Conservation (phyloP, 2,797 vertebrate species). For the Leontopithecus rosalia region DNA sequence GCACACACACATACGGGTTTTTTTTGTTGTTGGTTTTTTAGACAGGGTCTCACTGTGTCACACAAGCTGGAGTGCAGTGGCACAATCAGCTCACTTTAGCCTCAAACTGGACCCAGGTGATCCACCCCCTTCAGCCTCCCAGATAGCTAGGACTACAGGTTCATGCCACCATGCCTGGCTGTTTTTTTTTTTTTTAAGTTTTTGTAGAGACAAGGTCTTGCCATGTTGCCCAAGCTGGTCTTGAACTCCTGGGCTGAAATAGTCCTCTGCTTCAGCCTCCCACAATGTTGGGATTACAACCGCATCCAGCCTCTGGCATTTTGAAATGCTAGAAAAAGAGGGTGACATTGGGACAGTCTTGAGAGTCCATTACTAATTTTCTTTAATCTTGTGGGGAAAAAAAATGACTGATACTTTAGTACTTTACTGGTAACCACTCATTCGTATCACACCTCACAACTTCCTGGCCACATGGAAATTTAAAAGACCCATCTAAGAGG, state of each 20-base stretch:
- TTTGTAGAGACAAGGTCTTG: background rate
- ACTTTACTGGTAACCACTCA: background rate
- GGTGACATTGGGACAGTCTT: background rate
- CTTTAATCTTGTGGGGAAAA: background rate
- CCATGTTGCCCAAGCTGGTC: background rate
- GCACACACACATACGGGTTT: too few species aligned
- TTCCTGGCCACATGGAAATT: background rate
- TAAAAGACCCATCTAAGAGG: background rate
- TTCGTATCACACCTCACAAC: background rate
- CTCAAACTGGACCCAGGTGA: background rate
- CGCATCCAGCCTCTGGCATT: background rate
- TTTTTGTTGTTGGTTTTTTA: background rate
- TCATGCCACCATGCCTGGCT: background rate
- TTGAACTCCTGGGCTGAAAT: background rate
- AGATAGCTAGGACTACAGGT: background rate
- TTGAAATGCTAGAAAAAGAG: background rate
- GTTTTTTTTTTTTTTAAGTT: background rate
- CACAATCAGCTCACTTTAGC: background rate
- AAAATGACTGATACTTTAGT: background rate
- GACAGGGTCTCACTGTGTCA: too few species aligned
- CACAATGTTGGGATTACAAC: background rate
- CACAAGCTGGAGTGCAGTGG: background rate
- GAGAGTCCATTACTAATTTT: background rate
- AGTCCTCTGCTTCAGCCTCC: background rate
- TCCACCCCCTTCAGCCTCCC: background rate